Percentiles rank a stretch among this genome's conserved stretches.
phyloP scores from a whole-genome alignment of 2,797 vertebrate species.

The Halcyon badia region DNA sequence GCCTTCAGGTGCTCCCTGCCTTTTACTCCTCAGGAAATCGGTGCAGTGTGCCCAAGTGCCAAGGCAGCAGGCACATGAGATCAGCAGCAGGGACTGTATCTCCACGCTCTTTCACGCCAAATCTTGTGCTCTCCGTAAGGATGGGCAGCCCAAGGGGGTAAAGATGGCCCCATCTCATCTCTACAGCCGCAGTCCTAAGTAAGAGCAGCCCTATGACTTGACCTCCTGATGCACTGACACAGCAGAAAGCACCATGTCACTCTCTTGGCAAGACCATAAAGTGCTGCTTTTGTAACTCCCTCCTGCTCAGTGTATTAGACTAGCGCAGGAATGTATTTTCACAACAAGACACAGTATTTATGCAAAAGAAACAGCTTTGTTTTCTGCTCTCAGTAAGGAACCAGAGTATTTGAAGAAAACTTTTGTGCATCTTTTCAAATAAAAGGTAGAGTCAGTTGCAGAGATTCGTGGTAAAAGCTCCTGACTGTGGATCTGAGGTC shows the following conservation, averaged over 20 bases:
- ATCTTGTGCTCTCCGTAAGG: not conserved
- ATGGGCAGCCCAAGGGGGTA: not conserved
- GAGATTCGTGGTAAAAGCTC: not conserved
- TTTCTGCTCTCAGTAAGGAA: not conserved
- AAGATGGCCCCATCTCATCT: not conserved
- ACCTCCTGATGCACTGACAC: not conserved
- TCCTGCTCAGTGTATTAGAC: not conserved
- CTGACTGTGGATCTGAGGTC: not conserved
- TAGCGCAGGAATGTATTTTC: not conserved
- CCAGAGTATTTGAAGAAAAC: not conserved
- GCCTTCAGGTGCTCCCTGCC: not conserved
- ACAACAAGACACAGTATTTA: not conserved
- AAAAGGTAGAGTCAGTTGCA: not conserved
- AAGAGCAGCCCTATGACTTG: not conserved
- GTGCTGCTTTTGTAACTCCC: not conserved
- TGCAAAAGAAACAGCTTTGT: not conserved
- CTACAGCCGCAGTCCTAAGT: not conserved
- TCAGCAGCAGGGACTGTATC: not conserved
- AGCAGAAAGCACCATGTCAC: not conserved
- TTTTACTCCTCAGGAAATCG: not conserved
- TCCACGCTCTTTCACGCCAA: not conserved
- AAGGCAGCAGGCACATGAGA: not conserved
- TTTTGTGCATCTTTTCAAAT: not conserved
- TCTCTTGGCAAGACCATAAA: not conserved
- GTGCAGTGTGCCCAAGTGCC: not conserved